Conservation (phyloP, 1,140 invertebrate species). For the Leptoteleia sp. region DNA sequence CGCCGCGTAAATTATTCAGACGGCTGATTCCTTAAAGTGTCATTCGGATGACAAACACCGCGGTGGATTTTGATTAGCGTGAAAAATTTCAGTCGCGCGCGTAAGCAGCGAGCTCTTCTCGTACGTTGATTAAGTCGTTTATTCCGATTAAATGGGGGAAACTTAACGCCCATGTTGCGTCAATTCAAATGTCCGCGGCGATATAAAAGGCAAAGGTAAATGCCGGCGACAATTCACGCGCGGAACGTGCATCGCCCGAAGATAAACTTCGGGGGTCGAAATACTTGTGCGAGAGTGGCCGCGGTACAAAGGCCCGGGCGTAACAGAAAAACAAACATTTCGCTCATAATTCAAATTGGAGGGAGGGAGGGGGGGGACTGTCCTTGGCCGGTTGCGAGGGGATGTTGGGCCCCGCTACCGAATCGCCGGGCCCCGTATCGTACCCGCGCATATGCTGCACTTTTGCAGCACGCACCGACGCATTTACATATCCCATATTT, state of each 20-base stretch:
- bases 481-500: slow-evolving; percentile 78
- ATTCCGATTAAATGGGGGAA: no score
- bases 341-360: slow-evolving; percentile 53
- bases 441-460: slow-evolving; percentile 58
- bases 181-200: no score
- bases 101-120: no score
- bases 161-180: no score
- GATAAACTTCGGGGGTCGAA: slow-evolving; percentile 42
- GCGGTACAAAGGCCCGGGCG: slow-evolving; percentile 17
- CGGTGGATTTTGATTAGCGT: no score
- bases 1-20: no score
- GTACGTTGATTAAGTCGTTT: no score
- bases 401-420: slow-evolving; percentile 48
- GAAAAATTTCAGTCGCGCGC: no score
- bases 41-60: no score
- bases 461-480: slow-evolving; percentile 53
- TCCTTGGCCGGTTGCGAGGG: slow-evolving; percentile 25
- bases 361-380: slow-evolving; percentile 56
- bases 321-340: slow-evolving; percentile 58
- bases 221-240: slow-evolving; percentile 15
- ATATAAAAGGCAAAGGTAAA: no score
- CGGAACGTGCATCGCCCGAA: slow-evolving; percentile 7
- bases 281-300: no score
- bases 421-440: slow-evolving; percentile 43
- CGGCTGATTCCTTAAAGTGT: no score